These are phyloP conservation scores for Parazoanthus swiftii DNA, from an alignment of 92 coral and sea anemone species.

Conservation along the genomic window DNA sequence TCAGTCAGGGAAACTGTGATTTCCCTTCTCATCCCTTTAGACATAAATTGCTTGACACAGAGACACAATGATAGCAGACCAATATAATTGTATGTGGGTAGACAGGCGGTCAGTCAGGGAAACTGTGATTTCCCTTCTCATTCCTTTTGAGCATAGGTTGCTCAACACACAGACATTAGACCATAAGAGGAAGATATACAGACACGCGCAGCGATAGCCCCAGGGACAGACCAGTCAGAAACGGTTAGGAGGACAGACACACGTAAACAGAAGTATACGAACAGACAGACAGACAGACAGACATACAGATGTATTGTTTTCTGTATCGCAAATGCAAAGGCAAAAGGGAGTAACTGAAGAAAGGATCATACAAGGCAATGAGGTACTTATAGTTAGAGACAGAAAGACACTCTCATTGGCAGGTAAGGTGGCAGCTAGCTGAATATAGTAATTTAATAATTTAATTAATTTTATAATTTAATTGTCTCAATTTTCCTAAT, in stretches of 20 bases:
- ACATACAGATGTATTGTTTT: not conserved
- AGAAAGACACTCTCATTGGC: not conserved
- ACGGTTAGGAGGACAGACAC: not conserved
- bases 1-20: not conserved
- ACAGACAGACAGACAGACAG: not conserved
- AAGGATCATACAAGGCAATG: not conserved
- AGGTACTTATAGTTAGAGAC: not conserved
- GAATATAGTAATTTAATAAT: too few relatives aligned
- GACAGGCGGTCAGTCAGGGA: not conserved
- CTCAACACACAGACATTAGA: not conserved
- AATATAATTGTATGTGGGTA: too few relatives aligned
- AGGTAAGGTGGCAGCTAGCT: not conserved
- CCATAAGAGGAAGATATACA: not conserved
- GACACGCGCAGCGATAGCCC: not conserved
- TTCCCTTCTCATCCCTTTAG: not conserved
- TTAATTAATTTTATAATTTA: too few relatives aligned
- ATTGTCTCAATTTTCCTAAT: too few relatives aligned
- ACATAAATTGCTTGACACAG: not conserved
- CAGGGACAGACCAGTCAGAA: not conserved
- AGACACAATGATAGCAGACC: not conserved
- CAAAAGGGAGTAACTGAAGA: not conserved
- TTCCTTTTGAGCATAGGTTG: not conserved
- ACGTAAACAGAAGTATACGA: not conserved
- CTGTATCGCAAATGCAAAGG: not conserved
- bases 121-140: not conserved